These are phyloP conservation scores for Drosophila kohkoa DNA, from an alignment of 1,140 invertebrate species.

Conservation along the genomic window DNA sequence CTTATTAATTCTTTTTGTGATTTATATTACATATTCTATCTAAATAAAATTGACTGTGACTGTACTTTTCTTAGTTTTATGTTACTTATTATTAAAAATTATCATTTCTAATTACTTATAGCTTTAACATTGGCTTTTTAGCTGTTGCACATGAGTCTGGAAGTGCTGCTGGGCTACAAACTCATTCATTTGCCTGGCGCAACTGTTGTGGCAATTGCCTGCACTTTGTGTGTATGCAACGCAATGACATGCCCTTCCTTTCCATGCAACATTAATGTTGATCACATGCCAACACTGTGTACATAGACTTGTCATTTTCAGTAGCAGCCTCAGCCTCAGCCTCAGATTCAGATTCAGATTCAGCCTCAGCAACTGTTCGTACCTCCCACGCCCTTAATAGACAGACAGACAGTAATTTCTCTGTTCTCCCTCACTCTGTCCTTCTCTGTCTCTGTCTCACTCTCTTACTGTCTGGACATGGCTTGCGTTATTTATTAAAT, in stretches of 20 bases:
- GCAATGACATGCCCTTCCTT: background rate
- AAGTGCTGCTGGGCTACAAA: conserved; percentile 11
- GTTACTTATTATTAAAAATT: too few species aligned
- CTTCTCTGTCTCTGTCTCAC: background rate
- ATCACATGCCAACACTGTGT: conserved; percentile 71
- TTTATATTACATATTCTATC: too few species aligned
- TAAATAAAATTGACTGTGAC: too few species aligned
- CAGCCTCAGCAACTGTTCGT: conserved; percentile 16
- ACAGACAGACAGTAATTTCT: conserved; percentile 21
- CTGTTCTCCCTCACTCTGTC: background rate
- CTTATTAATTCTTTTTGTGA: too few species aligned
- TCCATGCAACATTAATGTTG: conserved; percentile 71
- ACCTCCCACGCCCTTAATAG: conserved; percentile 23
- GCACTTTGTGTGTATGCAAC: conserved; percentile 12
- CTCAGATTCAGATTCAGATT: background rate
- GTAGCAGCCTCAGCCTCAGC: conserved; percentile 14
- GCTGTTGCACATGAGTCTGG: background rate
- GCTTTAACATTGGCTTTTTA: background rate
- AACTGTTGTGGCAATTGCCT: conserved; percentile 34
- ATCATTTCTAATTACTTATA: too few species aligned
- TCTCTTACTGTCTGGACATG: background rate
- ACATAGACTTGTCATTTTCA: conserved; percentile 74
- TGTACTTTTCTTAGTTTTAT: too few species aligned
- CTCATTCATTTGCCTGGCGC: conserved; percentile 62
- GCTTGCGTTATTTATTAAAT: conserved; percentile 55